phyloP scores from a whole-genome alignment of 2,797 vertebrate species.

The Phoeniculus purpureus region DNA sequence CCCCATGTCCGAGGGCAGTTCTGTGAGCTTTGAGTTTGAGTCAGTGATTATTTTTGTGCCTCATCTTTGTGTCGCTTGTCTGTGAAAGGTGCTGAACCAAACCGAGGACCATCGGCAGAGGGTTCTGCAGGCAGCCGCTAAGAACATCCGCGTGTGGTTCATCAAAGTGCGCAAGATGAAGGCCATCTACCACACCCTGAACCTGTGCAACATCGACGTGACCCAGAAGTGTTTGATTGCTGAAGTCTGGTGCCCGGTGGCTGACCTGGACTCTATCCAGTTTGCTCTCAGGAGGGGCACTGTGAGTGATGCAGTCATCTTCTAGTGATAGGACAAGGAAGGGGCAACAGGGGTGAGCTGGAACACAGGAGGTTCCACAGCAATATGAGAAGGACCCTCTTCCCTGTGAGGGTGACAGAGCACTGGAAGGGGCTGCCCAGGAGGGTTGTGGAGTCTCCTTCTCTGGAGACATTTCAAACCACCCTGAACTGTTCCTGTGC shows the following conservation, averaged over 20 bases:
- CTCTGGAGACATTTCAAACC: too few relatives aligned
- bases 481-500: too few relatives aligned
- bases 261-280: constrained; percentile 97
- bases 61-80: background rate
- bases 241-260: constrained; percentile 96
- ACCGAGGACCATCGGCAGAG: constrained; percentile 97
- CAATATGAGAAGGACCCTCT: too few relatives aligned
- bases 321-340: too few relatives aligned
- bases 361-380: too few relatives aligned
- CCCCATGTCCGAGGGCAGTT: fast-evolving
- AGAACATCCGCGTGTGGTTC: constrained; percentile 95
- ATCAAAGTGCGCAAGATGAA: constrained; percentile 99
- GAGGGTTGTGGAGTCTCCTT: too few relatives aligned
- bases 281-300: constrained; percentile 96
- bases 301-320: constrained; percentile 78
- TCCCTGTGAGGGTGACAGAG: too few relatives aligned
- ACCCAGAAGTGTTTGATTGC: constrained; percentile 99
- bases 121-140: constrained; percentile 95
- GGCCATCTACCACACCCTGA: constrained; percentile 98
- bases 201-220: constrained; percentile 98
- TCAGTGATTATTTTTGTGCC: background rate
- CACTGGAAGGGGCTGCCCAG: too few relatives aligned
- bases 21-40: background rate
- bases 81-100: constrained; percentile 92
- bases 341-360: too few relatives aligned